Base-by-base conservation (phyloP, 2,113 vertebrate species). In the Rousettus leschenaultii region DNA sequence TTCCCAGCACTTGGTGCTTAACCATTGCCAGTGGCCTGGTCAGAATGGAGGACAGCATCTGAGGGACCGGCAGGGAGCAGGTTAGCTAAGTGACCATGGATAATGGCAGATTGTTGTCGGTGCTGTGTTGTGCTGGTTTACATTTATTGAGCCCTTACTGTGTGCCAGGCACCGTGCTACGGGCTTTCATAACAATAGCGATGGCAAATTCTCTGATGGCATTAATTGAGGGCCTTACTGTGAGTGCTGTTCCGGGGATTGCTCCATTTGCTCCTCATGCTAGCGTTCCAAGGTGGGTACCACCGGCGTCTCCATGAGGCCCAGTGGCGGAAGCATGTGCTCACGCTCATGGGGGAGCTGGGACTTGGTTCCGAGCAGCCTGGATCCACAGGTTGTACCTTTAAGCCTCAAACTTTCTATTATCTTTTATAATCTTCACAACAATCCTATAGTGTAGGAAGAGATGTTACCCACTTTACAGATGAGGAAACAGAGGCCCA, bases 391-490 rank as follows among this genome's bases (percentile, higher is more conserved):
- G 35, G 45, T 38, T 65, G 13, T 40, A 75, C 45, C 66, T 57
- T 19, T 24, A 26, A 33, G 45, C 13, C 12, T 38, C 2, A 0
- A 3, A 30, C 89, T 53, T 33, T 33, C 88, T 9, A 3, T 24
- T 38, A 40, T 35, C 33, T 7, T 11, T 13, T 63, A 57, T 22
- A 38, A 13, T 63, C 70, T 33, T 77, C 66, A 40, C n/a, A 35
- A 16, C 16, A 51, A 35, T 19, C 30, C 26, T 55, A 28, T 0
- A 26, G 30, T 2, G 22, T 24, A 89, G 59, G 53, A 77, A 57
- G n/a, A 92, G 65, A 65, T 26, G n/a, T 3, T 4, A n/a, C 51
- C 96, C 70, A 45, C 45, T 53, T 85, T 26, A 53, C 86, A 88
- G 65, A 68, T 35, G 19, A 66, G 88, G 38, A 86, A 70, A 92